Percentiles rank a stretch among this genome's conserved stretches.
Evolutionary conservation across 2,113 vertebrate genomes (phyloP).

Genomic region (Crocuta crocuta): DNA sequence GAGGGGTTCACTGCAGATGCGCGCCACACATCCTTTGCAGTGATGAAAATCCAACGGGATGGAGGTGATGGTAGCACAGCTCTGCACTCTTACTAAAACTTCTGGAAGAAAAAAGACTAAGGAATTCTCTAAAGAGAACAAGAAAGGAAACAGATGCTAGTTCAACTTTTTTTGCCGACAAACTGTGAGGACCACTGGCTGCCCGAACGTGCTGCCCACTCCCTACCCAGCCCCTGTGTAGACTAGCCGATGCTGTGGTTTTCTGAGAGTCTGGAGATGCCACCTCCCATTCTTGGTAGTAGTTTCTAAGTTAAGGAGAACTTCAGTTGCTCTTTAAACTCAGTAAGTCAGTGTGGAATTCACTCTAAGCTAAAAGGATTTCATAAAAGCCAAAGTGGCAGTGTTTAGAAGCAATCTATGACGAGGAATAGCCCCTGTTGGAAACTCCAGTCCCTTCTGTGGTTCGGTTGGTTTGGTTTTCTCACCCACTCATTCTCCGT

Average conservation of each 20-base stretch:
- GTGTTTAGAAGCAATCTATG: not conserved
- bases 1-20: not conserved
- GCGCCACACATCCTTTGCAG: too few species aligned
- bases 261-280: not conserved
- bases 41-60: not conserved
- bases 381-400: not conserved
- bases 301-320: not conserved
- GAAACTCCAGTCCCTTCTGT: not conserved
- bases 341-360: not conserved
- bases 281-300: not conserved
- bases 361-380: not conserved
- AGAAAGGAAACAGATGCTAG: not conserved
- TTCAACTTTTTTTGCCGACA: not conserved
- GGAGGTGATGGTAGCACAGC: not conserved
- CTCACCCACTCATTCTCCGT: not conserved
- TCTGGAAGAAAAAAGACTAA: not conserved
- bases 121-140: not conserved
- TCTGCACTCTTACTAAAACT: not conserved
- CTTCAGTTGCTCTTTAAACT: not conserved
- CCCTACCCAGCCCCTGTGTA: not conserved
- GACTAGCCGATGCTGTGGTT: not conserved
- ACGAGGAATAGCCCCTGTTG: not conserved
- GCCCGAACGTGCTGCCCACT: accelerated
- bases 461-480: not conserved
- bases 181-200: not conserved